Evolutionary conservation across 2,797 vertebrate species (phyloP).

Genomic region (Tokudaia tokunoshimensis): DNA sequence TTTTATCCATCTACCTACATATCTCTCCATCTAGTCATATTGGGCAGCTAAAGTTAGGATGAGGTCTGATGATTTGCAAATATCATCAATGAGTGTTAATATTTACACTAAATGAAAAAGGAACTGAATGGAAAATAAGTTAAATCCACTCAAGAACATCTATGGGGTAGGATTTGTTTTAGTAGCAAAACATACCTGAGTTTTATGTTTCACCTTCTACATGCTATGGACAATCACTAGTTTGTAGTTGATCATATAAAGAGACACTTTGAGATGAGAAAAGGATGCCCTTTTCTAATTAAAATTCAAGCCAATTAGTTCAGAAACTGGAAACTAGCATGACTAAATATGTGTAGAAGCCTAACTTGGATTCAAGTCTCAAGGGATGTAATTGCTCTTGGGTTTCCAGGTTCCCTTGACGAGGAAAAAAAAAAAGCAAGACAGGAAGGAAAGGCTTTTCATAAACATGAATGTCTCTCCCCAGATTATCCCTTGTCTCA

Average conservation of each 20-base stretch:
- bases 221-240: neutral
- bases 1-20: neutral
- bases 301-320: neutral
- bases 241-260: neutral
- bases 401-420: neutral
- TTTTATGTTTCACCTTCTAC: neutral
- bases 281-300: neutral
- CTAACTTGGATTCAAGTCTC: neutral
- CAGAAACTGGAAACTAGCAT: neutral
- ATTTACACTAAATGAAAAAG: neutral
- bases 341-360: neutral
- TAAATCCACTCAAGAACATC: neutral
- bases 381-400: neutral
- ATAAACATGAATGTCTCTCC: neutral
- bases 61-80: neutral
- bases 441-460: neutral
- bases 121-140: neutral
- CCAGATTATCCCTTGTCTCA: neutral
- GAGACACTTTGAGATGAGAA: neutral
- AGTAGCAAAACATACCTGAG: neutral
- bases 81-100: neutral
- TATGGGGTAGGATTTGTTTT: neutral
- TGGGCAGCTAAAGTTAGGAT: neutral
- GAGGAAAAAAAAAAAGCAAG: neutral
- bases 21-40: neutral